Evolutionary conservation across 2,888 invertebrate genomes (phyloP).

Genomic region (Syrphus vitripennis): DNA sequence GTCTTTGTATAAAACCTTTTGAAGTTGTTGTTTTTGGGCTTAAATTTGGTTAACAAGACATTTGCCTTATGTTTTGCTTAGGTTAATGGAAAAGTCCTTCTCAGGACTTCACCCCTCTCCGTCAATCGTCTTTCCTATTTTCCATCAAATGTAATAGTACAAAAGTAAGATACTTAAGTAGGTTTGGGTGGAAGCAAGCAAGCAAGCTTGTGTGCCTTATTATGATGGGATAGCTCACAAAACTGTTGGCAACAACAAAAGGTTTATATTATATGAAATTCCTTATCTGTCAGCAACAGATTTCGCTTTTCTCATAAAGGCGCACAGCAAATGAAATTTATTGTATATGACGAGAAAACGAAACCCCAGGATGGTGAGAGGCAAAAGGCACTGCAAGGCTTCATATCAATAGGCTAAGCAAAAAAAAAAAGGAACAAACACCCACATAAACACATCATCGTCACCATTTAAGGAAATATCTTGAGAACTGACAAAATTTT

Average conservation of each 20-base stretch:
- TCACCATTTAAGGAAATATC: constrained; percentile 27
- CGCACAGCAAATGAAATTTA: constrained; percentile 16
- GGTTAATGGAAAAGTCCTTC: constrained; percentile 51
- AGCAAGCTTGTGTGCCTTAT: constrained; percentile 35
- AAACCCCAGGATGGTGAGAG: background rate
- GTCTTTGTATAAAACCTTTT: constrained; percentile 24
- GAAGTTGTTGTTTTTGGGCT: constrained; percentile 1
- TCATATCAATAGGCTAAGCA: constrained; percentile 12
- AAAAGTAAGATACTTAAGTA: constrained; percentile 22
- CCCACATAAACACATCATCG: background rate
- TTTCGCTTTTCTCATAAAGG: constrained; percentile 62
- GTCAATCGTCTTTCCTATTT: background rate
- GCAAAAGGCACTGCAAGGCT: background rate
- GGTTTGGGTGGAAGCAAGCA: background rate
- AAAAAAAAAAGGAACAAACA: background rate
- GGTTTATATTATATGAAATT: constrained; percentile 68
- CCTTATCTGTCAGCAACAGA: constrained; percentile 71
- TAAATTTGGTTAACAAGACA: constrained; percentile 61
- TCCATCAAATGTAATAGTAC: constrained; percentile 6
- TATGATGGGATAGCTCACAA: constrained; percentile 33
- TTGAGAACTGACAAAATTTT: constrained; percentile 9
- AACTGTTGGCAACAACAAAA: constrained; percentile 57
- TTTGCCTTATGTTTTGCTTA: constrained; percentile 61
- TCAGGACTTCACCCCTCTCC: background rate
- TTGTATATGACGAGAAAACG: background rate